Conservation (phyloP, 1,140 invertebrate genomes). For the Hyphantria cunea region DNA sequence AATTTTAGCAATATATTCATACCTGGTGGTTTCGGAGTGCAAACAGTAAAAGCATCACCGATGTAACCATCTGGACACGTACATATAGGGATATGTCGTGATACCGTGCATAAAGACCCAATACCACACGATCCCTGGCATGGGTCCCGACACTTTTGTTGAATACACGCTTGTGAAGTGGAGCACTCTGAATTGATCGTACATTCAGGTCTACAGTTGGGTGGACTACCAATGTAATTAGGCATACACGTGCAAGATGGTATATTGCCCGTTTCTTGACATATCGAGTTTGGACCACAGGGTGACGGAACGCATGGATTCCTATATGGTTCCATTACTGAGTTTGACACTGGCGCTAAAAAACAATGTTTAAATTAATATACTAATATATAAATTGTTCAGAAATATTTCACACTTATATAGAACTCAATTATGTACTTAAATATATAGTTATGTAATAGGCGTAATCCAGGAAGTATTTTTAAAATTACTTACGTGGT, state of each 20-base stretch:
- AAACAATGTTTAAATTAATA: conserved; percentile 38
- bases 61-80: conserved; percentile 86
- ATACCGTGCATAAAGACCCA: conserved; percentile 86
- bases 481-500: conserved; percentile 77
- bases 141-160: conserved; percentile 87
- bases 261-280: conserved; percentile 83
- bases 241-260: conserved; percentile 86
- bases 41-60: conserved; percentile 86
- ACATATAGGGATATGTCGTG: conserved; percentile 88
- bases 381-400: no score
- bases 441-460: no score
- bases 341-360: conserved; percentile 67
- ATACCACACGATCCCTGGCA: conserved; percentile 87
- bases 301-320: conserved; percentile 89
- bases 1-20: conserved; percentile 9
- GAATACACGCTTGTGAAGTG: conserved; percentile 85
- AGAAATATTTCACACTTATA: no score
- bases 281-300: conserved; percentile 87
- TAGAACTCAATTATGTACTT: no score
- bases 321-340: conserved; percentile 80
- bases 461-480: no score
- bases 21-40: conserved; percentile 79
- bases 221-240: conserved; percentile 86
- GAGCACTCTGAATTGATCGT: conserved; percentile 87
- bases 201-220: conserved; percentile 89